A percentile compares a stretch with the other conserved stretches of the same genome.
Conservation (phyloP, 92 coral and sea anemone species). For the Zoanthus sansibaricus region DNA sequence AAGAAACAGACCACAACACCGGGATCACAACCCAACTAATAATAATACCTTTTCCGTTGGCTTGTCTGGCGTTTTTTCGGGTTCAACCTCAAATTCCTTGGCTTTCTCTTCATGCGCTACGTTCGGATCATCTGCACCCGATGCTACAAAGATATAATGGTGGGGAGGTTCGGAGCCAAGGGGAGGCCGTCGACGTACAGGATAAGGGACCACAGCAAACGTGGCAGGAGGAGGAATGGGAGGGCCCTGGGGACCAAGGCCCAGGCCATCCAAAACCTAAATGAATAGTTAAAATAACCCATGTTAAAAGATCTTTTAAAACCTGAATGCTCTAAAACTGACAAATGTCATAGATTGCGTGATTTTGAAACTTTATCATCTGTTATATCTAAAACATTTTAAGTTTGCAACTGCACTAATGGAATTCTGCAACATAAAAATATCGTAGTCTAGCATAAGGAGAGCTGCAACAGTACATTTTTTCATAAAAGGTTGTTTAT, state of each 20-base stretch:
- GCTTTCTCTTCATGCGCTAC: constrained; percentile 86
- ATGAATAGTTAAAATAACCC: neutral
- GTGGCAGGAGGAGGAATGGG: constrained; percentile 99
- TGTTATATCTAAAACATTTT: too few relatives aligned
- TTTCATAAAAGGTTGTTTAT: too few relatives aligned
- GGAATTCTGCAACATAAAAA: too few relatives aligned
- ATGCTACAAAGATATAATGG: constrained; percentile 89
- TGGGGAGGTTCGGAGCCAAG: constrained; percentile 91
- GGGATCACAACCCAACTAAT: too few relatives aligned
- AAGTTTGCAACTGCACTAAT: too few relatives aligned
- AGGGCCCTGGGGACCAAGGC: constrained; percentile 95
- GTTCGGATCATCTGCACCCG: constrained; percentile 91
- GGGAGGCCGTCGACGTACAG: constrained; percentile 96
- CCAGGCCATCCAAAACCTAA: constrained; percentile 95
- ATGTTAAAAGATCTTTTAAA: neutral
- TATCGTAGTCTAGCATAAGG: too few relatives aligned
- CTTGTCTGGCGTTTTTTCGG: constrained; percentile 85
- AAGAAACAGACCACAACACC: too few relatives aligned
- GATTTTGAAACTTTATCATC: too few relatives aligned
- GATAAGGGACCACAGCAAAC: constrained; percentile 98
- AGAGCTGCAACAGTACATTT: too few relatives aligned
- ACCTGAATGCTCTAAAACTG: neutral
- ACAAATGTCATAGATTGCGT: too few relatives aligned
- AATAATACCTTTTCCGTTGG: constrained; percentile 67
- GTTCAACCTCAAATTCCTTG: constrained; percentile 87